Conservation (phyloP, 2,888 invertebrate species). For the Campoletis raptor region DNA sequence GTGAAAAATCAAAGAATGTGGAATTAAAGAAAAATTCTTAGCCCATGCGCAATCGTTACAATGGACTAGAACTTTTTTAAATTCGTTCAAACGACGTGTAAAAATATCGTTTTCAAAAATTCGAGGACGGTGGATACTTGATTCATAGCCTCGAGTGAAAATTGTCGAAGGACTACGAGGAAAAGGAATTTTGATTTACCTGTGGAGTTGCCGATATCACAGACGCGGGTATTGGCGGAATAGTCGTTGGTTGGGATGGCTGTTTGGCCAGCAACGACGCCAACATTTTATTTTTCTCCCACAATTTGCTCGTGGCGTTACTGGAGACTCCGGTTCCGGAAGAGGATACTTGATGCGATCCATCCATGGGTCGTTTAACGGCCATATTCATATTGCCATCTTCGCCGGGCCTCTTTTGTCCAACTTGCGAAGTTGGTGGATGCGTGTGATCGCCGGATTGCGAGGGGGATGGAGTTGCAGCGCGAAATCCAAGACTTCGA, state of each 20-base stretch:
- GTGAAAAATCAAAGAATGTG: too few species aligned
- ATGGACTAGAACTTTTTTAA: too few species aligned
- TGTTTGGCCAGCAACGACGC: constrained; percentile 93
- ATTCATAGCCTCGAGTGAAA: background rate
- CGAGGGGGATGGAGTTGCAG: constrained; percentile 86
- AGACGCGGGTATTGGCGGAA: constrained; percentile 88
- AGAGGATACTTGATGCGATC: constrained; percentile 83
- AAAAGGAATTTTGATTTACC: constrained; percentile 72
- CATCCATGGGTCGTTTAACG: constrained; percentile 85
- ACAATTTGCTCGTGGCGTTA: constrained; percentile 88
- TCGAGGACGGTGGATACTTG: too few species aligned
- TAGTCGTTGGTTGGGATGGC: constrained; percentile 88
- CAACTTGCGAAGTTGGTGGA: constrained; percentile 81
- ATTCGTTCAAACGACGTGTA: too few species aligned
- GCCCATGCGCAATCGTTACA: too few species aligned
- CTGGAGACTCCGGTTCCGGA: constrained; percentile 81
- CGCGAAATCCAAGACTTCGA: constrained; percentile 86
- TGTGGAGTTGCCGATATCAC: constrained; percentile 90
- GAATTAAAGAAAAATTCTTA: too few species aligned
- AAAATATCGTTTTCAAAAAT: too few species aligned
- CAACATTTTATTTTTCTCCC: constrained; percentile 94
- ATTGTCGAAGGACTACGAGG: background rate
- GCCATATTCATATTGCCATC: constrained; percentile 87
- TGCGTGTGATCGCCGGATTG: constrained; percentile 85
- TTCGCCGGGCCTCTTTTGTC: constrained; percentile 88